These are phyloP conservation scores for Antedon mediterranea DNA, from an alignment of 53 echinoderm and acorn worm species.

Conservation along the genomic window DNA sequence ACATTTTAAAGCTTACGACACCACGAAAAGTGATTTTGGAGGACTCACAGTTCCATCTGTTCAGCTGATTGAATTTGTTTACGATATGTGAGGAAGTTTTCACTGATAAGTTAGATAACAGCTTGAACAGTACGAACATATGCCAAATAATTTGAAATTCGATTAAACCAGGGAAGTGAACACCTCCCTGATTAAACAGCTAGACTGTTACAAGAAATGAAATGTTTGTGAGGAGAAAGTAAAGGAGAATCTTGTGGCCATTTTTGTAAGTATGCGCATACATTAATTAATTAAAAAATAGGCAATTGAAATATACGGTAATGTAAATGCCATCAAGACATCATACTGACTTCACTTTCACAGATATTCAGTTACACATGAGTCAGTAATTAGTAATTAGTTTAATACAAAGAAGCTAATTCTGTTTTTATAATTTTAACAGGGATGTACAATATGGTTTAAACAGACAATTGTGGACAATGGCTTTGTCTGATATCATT, in stretches of 20 bases:
- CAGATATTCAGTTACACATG: too few species aligned
- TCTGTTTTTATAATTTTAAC: too few species aligned
- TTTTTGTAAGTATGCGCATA: conserved; percentile 17
- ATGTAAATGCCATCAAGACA: too few species aligned
- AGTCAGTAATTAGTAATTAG: too few species aligned
- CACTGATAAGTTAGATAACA: neutral
- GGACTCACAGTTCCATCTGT: neutral
- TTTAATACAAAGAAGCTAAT: too few species aligned
- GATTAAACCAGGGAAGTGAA: neutral
- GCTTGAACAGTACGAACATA: neutral
- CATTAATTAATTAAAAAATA: conserved; percentile 24
- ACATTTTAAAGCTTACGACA: neutral
- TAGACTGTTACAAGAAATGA: too few species aligned
- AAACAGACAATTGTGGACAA: too few species aligned
- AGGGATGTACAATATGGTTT: too few species aligned
- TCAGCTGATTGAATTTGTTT: neutral
- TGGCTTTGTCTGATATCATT: too few species aligned
- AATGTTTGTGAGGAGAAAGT: conserved; percentile 19
- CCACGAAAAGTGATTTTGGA: neutral
- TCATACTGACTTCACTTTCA: too few species aligned
- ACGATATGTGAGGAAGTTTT: neutral
- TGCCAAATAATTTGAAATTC: neutral
- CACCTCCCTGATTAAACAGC: too few species aligned
- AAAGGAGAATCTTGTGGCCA: conserved; percentile 6
- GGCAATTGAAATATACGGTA: conserved; percentile 5